Base-by-base conservation (phyloP, 2,797 vertebrate genomes). In the Chanos chanos region DNA sequence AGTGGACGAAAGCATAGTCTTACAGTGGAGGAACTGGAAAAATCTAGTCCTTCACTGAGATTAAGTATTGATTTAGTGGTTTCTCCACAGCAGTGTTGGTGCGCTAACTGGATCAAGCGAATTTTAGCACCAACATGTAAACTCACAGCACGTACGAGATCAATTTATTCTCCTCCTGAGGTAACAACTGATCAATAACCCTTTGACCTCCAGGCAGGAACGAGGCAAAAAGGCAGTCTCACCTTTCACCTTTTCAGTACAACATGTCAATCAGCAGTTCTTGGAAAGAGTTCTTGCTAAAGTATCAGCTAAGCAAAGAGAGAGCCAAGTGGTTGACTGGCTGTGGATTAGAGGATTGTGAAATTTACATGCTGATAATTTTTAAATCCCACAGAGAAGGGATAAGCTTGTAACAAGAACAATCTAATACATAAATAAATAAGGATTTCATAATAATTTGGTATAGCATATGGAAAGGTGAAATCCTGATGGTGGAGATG, bases 21-120 rank as follows among this genome's bases (percentile, higher is more conserved):
- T 4, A 33, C 7, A 21, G 25, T 44, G 27, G 22, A 45, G 25
- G 13, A 57, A 31, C 27, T 15, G 30, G 25, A 66, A 53, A 37
- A 37, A 40, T 13, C 30, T 56, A 16, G 31, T 61, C 31, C 56
- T 28, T 48, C 55, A 24, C 24, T 40, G 18, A 41, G 58, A 66
- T 58, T 54, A 58, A 21, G 27, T 59, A 73, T 58, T 69, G 62
- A 73, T 49, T 31, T 45, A 31, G 24, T 33, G 31, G 18, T 28
- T 36, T 19, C 27, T 64, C 22, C 56, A 57, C 37, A 41, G 63
- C 5, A 41, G 41, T 61, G 37, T 54, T 31, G 54, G 28, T 49
- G 53, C 37, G 27, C 15, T 28, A 43, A 22, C 41, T 54, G 31
- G 25, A 45, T 19, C 48, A 45, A 28, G 33, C 34, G 34, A 22